Percentiles rank a stretch among this genome's conserved stretches.
Conservation (phyloP, 2,888 invertebrate genomes). For the Disparrhopalites patrizii region DNA sequence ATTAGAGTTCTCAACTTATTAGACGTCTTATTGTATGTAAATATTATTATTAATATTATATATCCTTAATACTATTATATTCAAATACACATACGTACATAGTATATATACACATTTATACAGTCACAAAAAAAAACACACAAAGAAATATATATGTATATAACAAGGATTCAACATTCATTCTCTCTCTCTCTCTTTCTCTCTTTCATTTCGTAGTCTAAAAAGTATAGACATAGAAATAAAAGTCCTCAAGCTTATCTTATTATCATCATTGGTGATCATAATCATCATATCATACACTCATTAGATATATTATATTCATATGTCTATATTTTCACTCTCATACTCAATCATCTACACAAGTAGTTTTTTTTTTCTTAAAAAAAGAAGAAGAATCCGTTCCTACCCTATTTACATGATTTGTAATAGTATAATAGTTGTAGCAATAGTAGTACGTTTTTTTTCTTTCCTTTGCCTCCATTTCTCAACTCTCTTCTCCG, state of each 20-base stretch:
- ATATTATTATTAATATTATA: constrained; percentile 22
- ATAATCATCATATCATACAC: background rate
- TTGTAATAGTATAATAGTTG: too few relatives aligned
- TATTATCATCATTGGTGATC: too few relatives aligned
- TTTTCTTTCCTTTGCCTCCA: background rate
- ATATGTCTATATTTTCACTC: too few relatives aligned
- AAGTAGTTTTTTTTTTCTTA: too few relatives aligned
- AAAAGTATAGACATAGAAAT: background rate
- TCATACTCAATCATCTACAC: too few relatives aligned
- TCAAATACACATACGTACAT: constrained; percentile 8
- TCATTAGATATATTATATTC: too few relatives aligned
- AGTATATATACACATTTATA: background rate
- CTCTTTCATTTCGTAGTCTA: background rate
- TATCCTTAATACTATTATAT: constrained; percentile 3
- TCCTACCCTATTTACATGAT: too few relatives aligned
- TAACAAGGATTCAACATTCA: background rate
- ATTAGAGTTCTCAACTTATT: constrained; percentile 29
- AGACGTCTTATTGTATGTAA: constrained; percentile 11
- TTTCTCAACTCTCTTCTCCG: background rate
- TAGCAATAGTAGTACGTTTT: too few relatives aligned
- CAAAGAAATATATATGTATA: background rate
- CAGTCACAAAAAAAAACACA: background rate
- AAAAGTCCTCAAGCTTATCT: background rate
- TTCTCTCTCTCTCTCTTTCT: background rate
- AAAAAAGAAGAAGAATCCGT: too few relatives aligned